Evolutionary conservation across 2,797 vertebrate genomes (phyloP).

Genomic region (Typhlichthys subterraneus): DNA sequence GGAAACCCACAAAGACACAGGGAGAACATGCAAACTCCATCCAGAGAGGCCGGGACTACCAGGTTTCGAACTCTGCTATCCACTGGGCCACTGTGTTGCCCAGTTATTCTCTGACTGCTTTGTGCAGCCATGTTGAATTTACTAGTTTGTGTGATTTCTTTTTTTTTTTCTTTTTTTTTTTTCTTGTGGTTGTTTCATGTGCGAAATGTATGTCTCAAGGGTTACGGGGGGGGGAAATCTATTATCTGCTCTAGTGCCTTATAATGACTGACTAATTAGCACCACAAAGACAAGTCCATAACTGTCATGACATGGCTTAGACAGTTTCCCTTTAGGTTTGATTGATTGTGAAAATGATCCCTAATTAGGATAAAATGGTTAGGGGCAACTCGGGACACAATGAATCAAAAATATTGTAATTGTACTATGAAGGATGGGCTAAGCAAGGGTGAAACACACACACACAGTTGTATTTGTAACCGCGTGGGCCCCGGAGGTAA

Average conservation of each 20-base stretch:
- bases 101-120: background rate
- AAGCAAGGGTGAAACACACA: background rate
- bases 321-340: background rate
- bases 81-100: too few relatives aligned
- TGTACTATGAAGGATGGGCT: background rate
- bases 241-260: constrained; percentile 4
- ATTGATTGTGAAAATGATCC: background rate
- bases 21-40: too few relatives aligned
- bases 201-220: constrained; percentile 4
- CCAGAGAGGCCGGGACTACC: too few relatives aligned
- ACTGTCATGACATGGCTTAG: background rate
- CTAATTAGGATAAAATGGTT: background rate
- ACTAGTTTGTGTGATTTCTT: background rate
- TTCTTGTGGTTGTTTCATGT: background rate
- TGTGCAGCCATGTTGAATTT: background rate
- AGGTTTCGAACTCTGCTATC: too few relatives aligned
- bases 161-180: too few relatives aligned
- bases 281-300: background rate
- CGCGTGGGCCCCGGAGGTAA: constrained; percentile 9
- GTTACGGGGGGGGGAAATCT: background rate
- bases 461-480: background rate
- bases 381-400: background rate
- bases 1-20: too few relatives aligned
- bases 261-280: constrained; percentile 43
- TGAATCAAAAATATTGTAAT: background rate